These are phyloP conservation scores for fruit fly (Drosophila melanogaster) DNA, from an alignment of 1,140 invertebrate species.

Conservation along the genomic window DNA sequence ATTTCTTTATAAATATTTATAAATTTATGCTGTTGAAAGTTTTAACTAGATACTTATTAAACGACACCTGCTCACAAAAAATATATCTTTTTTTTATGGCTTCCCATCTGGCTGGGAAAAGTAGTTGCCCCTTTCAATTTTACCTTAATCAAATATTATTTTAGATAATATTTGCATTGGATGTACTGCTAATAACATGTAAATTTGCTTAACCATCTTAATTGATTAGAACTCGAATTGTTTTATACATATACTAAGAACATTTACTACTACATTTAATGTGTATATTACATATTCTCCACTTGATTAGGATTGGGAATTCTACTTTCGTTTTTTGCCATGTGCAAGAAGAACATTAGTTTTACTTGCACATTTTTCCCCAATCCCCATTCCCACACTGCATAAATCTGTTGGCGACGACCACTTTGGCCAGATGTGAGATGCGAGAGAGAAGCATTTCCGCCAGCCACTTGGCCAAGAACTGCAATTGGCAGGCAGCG, in stretches of 20 bases:
- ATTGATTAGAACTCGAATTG: neutral
- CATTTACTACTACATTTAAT: too few species aligned
- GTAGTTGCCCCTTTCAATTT: too few species aligned
- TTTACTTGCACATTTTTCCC: slow-evolving; percentile 6
- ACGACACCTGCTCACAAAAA: too few species aligned
- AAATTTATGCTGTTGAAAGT: too few species aligned
- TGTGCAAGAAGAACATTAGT: neutral
- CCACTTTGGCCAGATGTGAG: slow-evolving; percentile 55
- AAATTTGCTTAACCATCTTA: neutral
- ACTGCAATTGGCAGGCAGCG: slow-evolving; percentile 42
- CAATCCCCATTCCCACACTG: slow-evolving; percentile 6
- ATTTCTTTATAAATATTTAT: too few species aligned
- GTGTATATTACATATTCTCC: neutral
- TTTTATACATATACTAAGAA: too few species aligned
- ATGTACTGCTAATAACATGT: neutral
- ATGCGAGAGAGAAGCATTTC: slow-evolving; percentile 61
- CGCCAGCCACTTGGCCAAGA: slow-evolving; percentile 51
- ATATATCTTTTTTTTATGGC: too few species aligned
- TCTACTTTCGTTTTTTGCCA: slow-evolving; percentile 1
- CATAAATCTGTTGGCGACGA: slow-evolving; percentile 37
- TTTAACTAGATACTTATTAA: too few species aligned
- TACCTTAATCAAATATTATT: too few species aligned
- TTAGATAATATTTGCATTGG: neutral
- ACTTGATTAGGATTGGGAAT: neutral
- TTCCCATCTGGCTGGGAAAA: too few species aligned